A percentile compares a stretch with the other conserved stretches of the same genome.
Evolutionary conservation across 2,888 invertebrate species (phyloP).

Genomic region (Nemoura dubitans): DNA sequence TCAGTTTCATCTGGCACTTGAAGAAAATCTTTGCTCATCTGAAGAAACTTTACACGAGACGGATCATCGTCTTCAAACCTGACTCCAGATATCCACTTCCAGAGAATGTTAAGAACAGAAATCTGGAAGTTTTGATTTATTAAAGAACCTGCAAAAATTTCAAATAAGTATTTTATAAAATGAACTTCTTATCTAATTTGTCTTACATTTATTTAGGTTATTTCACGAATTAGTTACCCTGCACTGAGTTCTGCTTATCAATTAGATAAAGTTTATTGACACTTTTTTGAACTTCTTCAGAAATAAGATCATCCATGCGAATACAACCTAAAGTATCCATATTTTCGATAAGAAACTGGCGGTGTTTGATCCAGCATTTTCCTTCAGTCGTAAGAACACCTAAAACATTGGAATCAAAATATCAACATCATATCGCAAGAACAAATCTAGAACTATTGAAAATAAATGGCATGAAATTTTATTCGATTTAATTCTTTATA

Average conservation of each 20-base stretch:
- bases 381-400: conserved; percentile 50
- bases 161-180: not conserved
- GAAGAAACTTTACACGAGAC: conserved; percentile 43
- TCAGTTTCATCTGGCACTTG: conserved; percentile 44
- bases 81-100: conserved; percentile 83
- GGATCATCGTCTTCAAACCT: conserved; percentile 47
- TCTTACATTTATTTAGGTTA: too few species aligned
- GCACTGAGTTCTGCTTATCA: not conserved
- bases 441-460: too few species aligned
- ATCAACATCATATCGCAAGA: too few species aligned
- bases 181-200: not conserved
- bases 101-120: conserved; percentile 79
- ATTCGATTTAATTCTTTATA: too few species aligned
- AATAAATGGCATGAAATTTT: too few species aligned
- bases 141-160: conserved; percentile 13
- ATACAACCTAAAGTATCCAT: conserved; percentile 47
- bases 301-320: conserved; percentile 47
- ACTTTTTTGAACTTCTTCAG: conserved; percentile 42
- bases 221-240: not conserved
- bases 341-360: conserved; percentile 46
- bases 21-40: conserved; percentile 35
- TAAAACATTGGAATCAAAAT: too few species aligned
- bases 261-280: not conserved
- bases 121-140: conserved; percentile 60
- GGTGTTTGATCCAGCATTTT: conserved; percentile 45